These are phyloP conservation scores for Hemiscyllium ocellatum DNA, from an alignment of 2,113 vertebrate genomes.

Conservation along the genomic window DNA sequence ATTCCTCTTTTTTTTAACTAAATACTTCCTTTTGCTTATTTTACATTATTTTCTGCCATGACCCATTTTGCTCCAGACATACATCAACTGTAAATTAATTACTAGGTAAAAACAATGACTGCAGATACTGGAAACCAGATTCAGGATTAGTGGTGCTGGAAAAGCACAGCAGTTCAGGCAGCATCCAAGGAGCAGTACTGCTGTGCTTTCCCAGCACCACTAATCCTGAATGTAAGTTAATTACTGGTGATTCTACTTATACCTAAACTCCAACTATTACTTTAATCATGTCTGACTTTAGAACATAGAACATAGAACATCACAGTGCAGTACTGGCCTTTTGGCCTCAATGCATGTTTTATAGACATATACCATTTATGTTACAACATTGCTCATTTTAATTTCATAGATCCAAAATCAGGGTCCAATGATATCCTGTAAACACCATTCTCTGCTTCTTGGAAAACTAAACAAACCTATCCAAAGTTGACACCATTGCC, in stretches of 20 bases:
- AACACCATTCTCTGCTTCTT: background rate
- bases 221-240: background rate
- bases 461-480: background rate
- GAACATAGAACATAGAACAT: too few species aligned
- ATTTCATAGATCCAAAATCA: background rate
- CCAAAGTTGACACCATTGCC: background rate
- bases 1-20: background rate
- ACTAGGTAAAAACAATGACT: background rate
- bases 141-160: too few species aligned
- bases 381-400: background rate
- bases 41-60: background rate
- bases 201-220: too few species aligned
- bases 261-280: background rate
- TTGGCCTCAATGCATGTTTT: background rate
- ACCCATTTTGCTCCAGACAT: conserved; percentile 14
- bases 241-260: background rate
- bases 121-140: too few species aligned
- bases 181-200: too few species aligned
- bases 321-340: too few species aligned
- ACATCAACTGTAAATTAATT: background rate
- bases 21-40: background rate
- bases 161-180: too few species aligned
- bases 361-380: background rate
- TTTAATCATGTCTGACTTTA: background rate
- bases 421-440: background rate